Evolutionary conservation across 1,140 invertebrate species (phyloP).

Genomic region (Holotrichia oblita): DNA sequence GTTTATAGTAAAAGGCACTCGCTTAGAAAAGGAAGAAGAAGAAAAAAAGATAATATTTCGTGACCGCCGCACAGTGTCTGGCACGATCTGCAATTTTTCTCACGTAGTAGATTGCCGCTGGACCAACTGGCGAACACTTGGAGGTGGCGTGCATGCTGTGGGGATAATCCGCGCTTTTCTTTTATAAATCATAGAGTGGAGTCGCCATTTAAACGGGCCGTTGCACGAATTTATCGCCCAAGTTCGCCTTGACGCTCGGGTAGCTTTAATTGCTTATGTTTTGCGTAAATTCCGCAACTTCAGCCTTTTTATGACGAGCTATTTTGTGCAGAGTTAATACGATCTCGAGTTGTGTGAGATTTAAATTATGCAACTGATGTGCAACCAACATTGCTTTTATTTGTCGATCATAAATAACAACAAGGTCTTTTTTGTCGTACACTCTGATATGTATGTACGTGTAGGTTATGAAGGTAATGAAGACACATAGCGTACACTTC

Average conservation of each 20-base stretch:
- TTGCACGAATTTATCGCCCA: background rate
- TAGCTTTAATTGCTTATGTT: background rate
- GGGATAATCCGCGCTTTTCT: background rate
- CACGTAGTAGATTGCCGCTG: background rate
- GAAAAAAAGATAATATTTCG: slow-evolving; percentile 24
- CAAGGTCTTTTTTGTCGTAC: no score
- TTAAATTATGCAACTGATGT: no score
- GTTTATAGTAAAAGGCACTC: slow-evolving; percentile 31
- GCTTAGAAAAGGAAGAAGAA: slow-evolving; percentile 34
- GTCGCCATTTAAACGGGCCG: background rate
- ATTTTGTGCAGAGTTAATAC: no score
- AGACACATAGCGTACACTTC: slow-evolving; percentile 66
- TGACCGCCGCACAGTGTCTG: slow-evolving; percentile 1
- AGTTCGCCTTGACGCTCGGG: background rate
- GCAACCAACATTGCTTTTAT: no score
- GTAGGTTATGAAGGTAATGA: no score
- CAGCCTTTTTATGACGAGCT: background rate
- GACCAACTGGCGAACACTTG: background rate
- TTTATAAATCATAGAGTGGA: slow-evolving; percentile 10
- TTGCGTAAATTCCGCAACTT: slow-evolving; percentile 12
- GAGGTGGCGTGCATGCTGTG: background rate
- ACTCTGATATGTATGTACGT: no score
- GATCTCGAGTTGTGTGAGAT: no score
- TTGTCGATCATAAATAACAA: no score
- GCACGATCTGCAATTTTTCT: slow-evolving; percentile 14